Base-by-base conservation (phyloP, 1,140 invertebrate species). In the Heliconius himera region DNA sequence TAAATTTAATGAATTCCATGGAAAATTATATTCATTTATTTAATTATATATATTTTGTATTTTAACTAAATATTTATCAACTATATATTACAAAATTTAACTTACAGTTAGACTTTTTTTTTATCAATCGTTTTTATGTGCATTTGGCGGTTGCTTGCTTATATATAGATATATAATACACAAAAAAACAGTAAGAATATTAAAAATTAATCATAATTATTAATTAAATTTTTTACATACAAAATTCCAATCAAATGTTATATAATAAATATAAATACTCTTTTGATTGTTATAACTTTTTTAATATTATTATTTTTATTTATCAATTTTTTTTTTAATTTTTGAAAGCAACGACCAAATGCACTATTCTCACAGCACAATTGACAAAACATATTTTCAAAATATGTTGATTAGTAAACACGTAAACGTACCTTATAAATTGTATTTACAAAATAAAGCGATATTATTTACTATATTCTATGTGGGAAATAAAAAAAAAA, bases 21-120 rank as follows among this genome's bases (percentile, higher is more conserved):
- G 90, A 94, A 93, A 93, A 94, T 94, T 94, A 94, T 93, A 92
- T 93, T 94, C 90, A 94, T 93, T 94, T 93, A 90, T 92, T 92
- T 86, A 92, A 92, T 93, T 93, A 93, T 92, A 93, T 93, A 93
- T 94, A 93, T 92, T 92, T 93, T 93, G 88, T 94, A 91, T 94
- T 92, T 93, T 93, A 93, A 93, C 93, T 94, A 94, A 87, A 94
- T 91, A 91, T 90, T 94, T 93, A 93, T 91, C 83, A 93, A 91
- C 93, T 94, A 94, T 94, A 93, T 93, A 93, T 93, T 93, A 94
- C 93, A 94, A 90, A 90, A 84, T 90, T 93, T 93, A 91, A 94
- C 91, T 93, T 94, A 93, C 84, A 91, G 73, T 91, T 92, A 92
- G 77, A 86, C 86, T 91, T 90, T 66, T 66, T 26, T 66, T 93